Evolutionary conservation across 2,888 invertebrate genomes (phyloP).

Genomic region (Patella depressa): DNA sequence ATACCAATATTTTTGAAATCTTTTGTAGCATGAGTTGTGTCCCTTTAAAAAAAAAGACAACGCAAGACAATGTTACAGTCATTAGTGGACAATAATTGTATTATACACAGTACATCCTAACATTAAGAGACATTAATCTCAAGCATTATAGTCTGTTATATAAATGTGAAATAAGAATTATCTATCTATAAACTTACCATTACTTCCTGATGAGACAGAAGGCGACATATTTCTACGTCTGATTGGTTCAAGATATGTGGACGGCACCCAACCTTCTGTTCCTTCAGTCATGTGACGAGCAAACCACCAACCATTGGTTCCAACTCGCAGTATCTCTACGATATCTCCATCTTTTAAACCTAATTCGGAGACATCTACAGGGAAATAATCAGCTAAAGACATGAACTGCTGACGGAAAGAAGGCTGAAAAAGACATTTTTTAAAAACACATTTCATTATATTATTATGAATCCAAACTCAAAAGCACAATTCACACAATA

Average conservation of each 20-base stretch:
- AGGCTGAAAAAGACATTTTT: slow-evolving; percentile 43
- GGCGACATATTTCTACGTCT: slow-evolving; percentile 18
- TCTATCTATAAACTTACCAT: background rate
- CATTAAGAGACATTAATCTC: too few species aligned
- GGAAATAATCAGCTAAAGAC: slow-evolving; percentile 92
- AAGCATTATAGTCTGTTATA: background rate
- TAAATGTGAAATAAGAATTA: background rate
- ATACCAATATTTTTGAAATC: too few species aligned
- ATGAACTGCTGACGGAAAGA: slow-evolving; percentile 80
- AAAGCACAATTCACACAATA: too few species aligned
- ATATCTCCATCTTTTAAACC: slow-evolving; percentile 91
- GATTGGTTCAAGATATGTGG: slow-evolving; percentile 80
- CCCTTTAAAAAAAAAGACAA: too few species aligned
- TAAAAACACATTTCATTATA: too few species aligned
- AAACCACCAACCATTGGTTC: slow-evolving; percentile 97
- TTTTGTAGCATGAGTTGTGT: too few species aligned
- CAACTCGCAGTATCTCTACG: slow-evolving; percentile 90
- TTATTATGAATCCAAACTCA: too few species aligned
- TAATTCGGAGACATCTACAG: slow-evolving; percentile 91
- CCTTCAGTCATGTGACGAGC: slow-evolving; percentile 79
- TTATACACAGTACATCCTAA: too few species aligned
- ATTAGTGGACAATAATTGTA: too few species aligned
- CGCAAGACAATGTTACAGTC: too few species aligned
- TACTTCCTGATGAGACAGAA: slow-evolving; percentile 9
- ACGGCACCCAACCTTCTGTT: slow-evolving; percentile 91